phyloP scores from a whole-genome alignment of 2,113 vertebrate species.

The Carollia perspicillata region DNA sequence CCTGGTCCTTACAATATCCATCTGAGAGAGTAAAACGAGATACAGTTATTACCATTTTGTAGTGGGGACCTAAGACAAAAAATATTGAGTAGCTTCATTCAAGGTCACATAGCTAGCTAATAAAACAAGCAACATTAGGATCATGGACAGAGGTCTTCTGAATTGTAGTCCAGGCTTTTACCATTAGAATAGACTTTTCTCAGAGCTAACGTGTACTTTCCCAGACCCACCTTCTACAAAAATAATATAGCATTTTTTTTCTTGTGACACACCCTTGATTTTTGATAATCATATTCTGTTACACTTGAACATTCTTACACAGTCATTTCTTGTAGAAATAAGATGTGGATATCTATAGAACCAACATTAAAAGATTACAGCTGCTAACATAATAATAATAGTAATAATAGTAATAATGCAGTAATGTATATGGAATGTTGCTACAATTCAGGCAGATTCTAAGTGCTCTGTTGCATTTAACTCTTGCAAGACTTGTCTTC shows the following conservation, averaged over 20 bases:
- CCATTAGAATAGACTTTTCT: neutral
- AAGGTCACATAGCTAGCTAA: neutral
- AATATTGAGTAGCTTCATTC: neutral
- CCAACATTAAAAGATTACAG: neutral
- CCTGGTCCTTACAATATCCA: neutral
- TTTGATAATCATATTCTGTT: constrained; percentile 24
- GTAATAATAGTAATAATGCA: neutral
- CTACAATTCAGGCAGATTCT: neutral
- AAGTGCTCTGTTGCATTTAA: neutral
- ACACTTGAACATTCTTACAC: neutral
- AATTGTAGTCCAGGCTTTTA: neutral
- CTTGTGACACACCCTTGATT: neutral
- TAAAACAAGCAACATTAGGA: neutral
- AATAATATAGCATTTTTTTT: neutral
- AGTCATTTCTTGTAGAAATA: neutral
- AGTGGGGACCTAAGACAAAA: neutral
- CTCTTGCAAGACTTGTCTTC: neutral
- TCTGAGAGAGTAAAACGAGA: neutral
- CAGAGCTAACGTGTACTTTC: neutral
- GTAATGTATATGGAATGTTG: neutral
- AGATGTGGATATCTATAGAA: neutral
- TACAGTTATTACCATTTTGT: neutral
- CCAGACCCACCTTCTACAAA: neutral
- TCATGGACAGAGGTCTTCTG: neutral
- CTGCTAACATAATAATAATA: neutral